Evolutionary conservation across 2,797 vertebrate genomes (phyloP), one percentile per base, ranked within the genome.

Genomic region (Merluccius polli): DNA sequence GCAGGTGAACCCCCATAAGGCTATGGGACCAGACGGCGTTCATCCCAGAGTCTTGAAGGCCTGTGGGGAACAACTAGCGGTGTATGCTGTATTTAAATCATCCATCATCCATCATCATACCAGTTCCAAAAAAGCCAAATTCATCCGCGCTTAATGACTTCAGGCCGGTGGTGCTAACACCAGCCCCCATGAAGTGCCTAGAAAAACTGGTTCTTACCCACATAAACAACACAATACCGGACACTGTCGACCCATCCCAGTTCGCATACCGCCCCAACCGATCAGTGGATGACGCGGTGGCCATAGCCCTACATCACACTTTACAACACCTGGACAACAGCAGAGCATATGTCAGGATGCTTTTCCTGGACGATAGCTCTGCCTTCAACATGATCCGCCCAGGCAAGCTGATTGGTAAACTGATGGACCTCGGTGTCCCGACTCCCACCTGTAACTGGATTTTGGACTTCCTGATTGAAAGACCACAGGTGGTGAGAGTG

Each of bases 271-370:
- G 16, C 30, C 13, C 30, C 35, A 36, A 36, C 35, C 35, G 35
- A 36, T 36, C 70, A 36, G 70, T 38, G 70, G 71, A 72, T 16
- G 38, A 72, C 9, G 71, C 71, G 10, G 35, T 72, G 35, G n/a
- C n/a, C n/a, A n/a, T n/a, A n/a, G n/a, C n/a, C n/a, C n/a, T n/a
- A n/a, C n/a, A n/a, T n/a, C n/a, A n/a, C n/a, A n/a, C n/a, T n/a
- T n/a, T n/a, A n/a, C n/a, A n/a, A n/a, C n/a, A n/a, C 6, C 12
- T 71, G 32, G 32, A 71, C 33, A 4, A 70, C 68, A 70, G n/a
- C n/a, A n/a, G n/a, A n/a, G n/a, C n/a, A n/a, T n/a, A n/a, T n/a
- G n/a, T n/a, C n/a, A n/a, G n/a, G n/a, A n/a, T n/a, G n/a, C n/a
- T n/a, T n/a, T n/a, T n/a, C 6, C 12, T 71, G 32, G 32, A 71